Evolutionary conservation across 2,888 invertebrate species (phyloP), one percentile per base, ranked within the genome.

Genomic region (Platycheirus rosarum): DNA sequence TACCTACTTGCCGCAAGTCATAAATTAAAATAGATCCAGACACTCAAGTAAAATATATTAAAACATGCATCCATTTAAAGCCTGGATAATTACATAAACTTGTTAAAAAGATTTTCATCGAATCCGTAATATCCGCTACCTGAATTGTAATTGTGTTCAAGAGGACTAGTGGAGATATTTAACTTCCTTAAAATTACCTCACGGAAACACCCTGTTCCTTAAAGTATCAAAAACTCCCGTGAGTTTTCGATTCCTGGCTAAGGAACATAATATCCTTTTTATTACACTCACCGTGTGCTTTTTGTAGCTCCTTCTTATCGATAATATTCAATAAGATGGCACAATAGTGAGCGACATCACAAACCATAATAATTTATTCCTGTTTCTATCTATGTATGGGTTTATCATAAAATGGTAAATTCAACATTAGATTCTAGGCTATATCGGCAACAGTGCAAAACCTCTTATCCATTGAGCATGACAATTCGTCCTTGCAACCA

Each of bases 401-500:
- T 5, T 23, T 40, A 40, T 40, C 40, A 40, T 37, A 3, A n/a
- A 53, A 53, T 53, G n/a, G n/a, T 35, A 20, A 49, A 60, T 18
- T 46, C 16, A 62, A 35, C 9, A 40, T n/a, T 14, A 26, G 14
- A 20, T 8, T 16, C 20, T 44, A 35, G 37, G 23, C 51, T n/a
- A 42, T 16, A 76, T 44, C 11, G 18, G 26, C 48, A 42, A 49
- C 16, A 66, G 49, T 26, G 11, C 16, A 44, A 20, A 46, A 16
- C n/a, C 35, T 44, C 35, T 60, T 48, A 71, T 35, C 53, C 37
- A 40, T 53, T 16, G 60, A 53, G 46, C 29, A 48, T 32, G 62
- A 74, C 49, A 60, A 44, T 65, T 57, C 49, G 74, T 75, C 80
- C 65, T 71, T 80, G 65, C 70, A 75, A 48, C 60, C 60, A 53